phyloP scores from a whole-genome alignment of 1,140 invertebrate genomes.

The Diuraphis noxia region DNA sequence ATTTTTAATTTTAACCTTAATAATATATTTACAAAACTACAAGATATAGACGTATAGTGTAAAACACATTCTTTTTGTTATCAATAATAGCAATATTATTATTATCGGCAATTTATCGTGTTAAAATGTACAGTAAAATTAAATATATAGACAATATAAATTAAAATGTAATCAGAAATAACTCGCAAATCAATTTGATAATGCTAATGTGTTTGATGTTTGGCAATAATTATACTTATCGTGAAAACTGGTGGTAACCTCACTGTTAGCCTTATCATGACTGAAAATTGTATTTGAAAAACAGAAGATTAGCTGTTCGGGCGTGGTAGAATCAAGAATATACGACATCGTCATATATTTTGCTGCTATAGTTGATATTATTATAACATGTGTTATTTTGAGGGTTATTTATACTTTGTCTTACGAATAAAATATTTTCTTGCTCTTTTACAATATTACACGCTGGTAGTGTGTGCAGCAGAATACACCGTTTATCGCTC shows the following conservation, averaged over 20 bases:
- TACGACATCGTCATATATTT: not conserved
- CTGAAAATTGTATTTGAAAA: not conserved
- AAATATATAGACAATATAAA: not conserved
- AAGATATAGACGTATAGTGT: not conserved
- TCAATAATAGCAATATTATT: not conserved
- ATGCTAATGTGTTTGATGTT: not conserved
- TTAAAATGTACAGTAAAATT: not conserved
- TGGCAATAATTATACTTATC: not conserved
- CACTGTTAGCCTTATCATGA: not conserved
- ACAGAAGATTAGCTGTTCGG: not conserved
- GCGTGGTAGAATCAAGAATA: not conserved
- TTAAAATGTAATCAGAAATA: not conserved
- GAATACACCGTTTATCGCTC: not conserved
- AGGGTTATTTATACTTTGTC: not conserved
- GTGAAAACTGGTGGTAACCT: not conserved
- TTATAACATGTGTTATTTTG: not conserved
- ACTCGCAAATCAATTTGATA: not conserved
- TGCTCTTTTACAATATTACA: not conserved
- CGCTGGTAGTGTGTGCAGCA: not conserved
- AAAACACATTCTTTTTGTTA: not conserved
- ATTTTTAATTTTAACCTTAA: not conserved
- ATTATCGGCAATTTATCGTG: not conserved
- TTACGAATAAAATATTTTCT: not conserved
- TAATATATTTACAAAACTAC: not conserved
- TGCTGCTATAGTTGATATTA: not conserved